Evolutionary conservation across 2,888 invertebrate species (phyloP), one percentile per base, ranked within the genome.

Genomic region (Drosophila mimetica): DNA sequence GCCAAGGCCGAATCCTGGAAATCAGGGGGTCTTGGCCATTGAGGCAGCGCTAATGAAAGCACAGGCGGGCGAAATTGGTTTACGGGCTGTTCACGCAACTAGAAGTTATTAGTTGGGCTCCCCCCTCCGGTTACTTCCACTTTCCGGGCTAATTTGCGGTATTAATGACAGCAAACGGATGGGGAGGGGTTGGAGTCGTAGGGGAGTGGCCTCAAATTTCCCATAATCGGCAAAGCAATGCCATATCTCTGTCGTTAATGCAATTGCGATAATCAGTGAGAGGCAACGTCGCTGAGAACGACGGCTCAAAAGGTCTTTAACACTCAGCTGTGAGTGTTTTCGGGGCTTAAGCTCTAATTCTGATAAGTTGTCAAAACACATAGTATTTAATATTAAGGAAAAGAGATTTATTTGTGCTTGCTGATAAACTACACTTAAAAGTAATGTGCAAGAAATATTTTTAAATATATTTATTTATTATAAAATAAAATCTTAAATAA

Each of bases 41-140:
- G 57, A 70, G 71, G 74, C 87, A 63, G 69, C 60, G 79, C 79
- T 81, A 81, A 81, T 81, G 82, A 85, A 81, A 76, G 85, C 86
- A 79, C 61, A 59, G 69, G 42, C 72, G 48, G 48, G 51, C 41
- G 65, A 55, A 73, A 77, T 75, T 67, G 66, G 57, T 73, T 72
- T 63, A 50, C 65, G 63, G 74, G 66, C 60, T 80, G 78, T 72
- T 77, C 80, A 86, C 60, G 66, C 84, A 87, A 83, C 65, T 75
- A 86, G 80, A 82, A 87, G 83, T 87, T 82, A 82, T 82, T 87
- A 82, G 79, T 72, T 57, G 71, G 36, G 25, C 50, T 18, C n/a
- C 28, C n/a, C 30, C 44, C 28, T 20, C 30, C 36, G 13, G n/a
- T n/a, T 50, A 73, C 67, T 46, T 58, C 57, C 51, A 36, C 36